Base-by-base conservation (phyloP, 1,140 invertebrate species). In the Neodiprion fabricii region DNA sequence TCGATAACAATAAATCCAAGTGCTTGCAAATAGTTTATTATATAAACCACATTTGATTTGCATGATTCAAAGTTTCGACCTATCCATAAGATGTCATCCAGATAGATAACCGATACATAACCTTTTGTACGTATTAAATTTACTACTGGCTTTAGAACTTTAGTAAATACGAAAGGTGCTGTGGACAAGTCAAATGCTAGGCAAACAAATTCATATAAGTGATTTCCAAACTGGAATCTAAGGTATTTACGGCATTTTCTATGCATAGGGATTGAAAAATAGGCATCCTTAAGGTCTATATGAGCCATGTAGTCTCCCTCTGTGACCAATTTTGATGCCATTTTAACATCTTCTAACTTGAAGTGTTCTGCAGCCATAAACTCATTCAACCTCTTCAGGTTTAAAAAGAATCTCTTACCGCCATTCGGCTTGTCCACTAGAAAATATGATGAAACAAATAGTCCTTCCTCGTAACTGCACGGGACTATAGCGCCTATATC, bases 311-410 rank as follows among this genome's bases (percentile, higher is more conserved):
- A 79, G 71, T 47, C 74, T 75, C 76, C 67, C 40, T 66, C n/a
- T 9, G 71, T 72, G 11, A 76, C 49, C 65, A 80, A 76, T 73
- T 79, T 76, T 12, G 67, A 72, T 5, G 70, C 78, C 23, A 76
- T 77, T 67, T 76, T 74, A 47, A 75, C 49, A 67, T 80, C 76
- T 70, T 80, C 79, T 72, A 80, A 66, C 77, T 80, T 81, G 70
- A 81, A 81, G 72, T 80, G 79, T 50, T 50, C 50, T 12, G 79
- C 72, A 47, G 71, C 17, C 12, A 81, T 75, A 74, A 79, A 82
- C 65, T 77, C 69, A 74, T 82, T 82, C n/a, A 80, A 68, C 3
- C 72, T 67, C 73, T 82, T 79, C 21, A 80, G 71, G 76, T 81
- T 81, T 68, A 81, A 72, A 68, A 81, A 75, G 71, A 81, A 80